Percentiles rank a stretch among this genome's conserved stretches.
Conservation (phyloP, 2,888 invertebrate genomes). For the Limenitis camilla region DNA sequence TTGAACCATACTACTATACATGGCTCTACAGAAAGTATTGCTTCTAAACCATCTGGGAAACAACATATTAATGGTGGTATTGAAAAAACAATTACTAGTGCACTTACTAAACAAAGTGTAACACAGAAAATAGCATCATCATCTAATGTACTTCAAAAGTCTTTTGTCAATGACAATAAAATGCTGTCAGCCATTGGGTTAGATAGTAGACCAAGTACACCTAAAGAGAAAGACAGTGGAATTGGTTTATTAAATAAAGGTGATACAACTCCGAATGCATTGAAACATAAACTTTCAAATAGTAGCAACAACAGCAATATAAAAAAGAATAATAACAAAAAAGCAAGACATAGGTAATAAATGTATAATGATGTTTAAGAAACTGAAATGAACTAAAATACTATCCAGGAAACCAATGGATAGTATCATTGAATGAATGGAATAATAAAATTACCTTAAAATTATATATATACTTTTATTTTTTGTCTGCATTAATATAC, state of each 20-base stretch:
- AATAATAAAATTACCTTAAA: constrained; percentile 13
- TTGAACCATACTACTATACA: constrained; percentile 68
- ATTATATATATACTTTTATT: too few species aligned
- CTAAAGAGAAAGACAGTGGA: constrained; percentile 62
- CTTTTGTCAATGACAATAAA: constrained; percentile 59
- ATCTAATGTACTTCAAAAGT: constrained; percentile 59
- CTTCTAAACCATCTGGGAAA: constrained; percentile 67
- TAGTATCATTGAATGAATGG: constrained; percentile 16
- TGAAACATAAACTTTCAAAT: constrained; percentile 70
- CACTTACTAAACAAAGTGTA: constrained; percentile 54
- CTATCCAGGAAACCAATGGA: constrained; percentile 2
- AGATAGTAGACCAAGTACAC: constrained; percentile 65
- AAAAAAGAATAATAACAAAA: constrained; percentile 87
- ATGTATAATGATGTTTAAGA: neutral
- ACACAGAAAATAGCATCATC: constrained; percentile 60
- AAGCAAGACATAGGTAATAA: constrained; percentile 84
- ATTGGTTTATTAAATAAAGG: constrained; percentile 49
- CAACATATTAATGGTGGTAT: constrained; percentile 65
- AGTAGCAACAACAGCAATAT: constrained; percentile 68
- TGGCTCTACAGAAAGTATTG: constrained; percentile 66
- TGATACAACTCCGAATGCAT: constrained; percentile 54
- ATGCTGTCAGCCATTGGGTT: constrained; percentile 55
- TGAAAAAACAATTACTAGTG: constrained; percentile 56
- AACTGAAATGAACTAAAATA: constrained; percentile 8
- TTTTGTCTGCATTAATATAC: too few species aligned